Percentiles rank a stretch among this genome's conserved stretches.
Evolutionary conservation across 2,888 invertebrate species (phyloP).

Genomic region (Drepana falcataria): DNA sequence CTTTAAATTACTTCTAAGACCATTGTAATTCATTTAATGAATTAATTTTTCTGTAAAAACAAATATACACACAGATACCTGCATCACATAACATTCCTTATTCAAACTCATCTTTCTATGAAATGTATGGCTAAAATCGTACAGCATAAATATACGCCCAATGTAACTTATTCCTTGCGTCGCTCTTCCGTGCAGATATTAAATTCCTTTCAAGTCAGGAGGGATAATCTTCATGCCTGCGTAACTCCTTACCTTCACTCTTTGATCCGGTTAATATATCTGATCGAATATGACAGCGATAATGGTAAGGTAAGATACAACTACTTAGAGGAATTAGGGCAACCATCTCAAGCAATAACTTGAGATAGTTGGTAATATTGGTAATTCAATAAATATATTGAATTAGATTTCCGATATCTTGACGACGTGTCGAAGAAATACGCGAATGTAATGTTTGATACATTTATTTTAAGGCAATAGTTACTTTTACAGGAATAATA

Average conservation of each 20-base stretch:
- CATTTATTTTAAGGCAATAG: neutral
- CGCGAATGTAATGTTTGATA: neutral
- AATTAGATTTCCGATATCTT: neutral
- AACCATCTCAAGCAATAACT: neutral
- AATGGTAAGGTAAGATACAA: neutral
- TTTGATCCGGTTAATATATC: neutral
- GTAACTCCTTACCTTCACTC: neutral
- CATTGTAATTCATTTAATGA: too few relatives aligned
- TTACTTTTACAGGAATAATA: too few relatives aligned
- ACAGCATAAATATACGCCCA: neutral
- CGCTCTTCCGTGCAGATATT: neutral
- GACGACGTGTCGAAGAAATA: neutral
- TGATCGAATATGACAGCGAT: neutral
- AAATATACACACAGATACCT: too few relatives aligned
- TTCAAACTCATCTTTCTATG: too few relatives aligned
- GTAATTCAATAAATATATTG: neutral
- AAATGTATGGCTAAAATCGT: too few relatives aligned
- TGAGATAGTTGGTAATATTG: too few relatives aligned
- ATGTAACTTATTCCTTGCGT: neutral
- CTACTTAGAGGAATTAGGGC: neutral
- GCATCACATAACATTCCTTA: too few relatives aligned
- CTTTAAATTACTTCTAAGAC: too few relatives aligned
- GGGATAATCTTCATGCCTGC: neutral
- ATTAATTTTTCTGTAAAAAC: too few relatives aligned
- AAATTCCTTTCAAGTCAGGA: slow-evolving; percentile 1